Percentiles rank a stretch among this genome's conserved stretches.
Evolutionary conservation across 2,797 vertebrate genomes (phyloP).

Genomic region (Heteromormyrus szaboi): DNA sequence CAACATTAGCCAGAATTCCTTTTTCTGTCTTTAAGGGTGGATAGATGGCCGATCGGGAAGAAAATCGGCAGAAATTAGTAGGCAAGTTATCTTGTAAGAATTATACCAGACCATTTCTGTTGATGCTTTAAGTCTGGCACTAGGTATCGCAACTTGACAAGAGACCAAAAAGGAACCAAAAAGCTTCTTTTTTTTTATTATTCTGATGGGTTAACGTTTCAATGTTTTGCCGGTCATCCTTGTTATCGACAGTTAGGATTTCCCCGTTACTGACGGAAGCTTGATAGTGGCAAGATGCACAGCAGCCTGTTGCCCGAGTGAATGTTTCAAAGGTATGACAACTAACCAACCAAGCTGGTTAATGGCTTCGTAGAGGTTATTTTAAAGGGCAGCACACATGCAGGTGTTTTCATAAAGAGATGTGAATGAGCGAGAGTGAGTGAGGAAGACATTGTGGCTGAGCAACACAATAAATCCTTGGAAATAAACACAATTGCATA

Average conservation of each 20-base stretch:
- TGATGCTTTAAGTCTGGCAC: constrained; percentile 5
- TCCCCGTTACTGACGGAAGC: neutral
- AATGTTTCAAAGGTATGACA: neutral
- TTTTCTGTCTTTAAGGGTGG: constrained; percentile 36
- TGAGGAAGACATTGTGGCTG: neutral
- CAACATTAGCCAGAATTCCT: constrained; percentile 39
- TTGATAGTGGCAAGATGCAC: neutral
- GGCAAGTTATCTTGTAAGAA: neutral
- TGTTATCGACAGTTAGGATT: neutral
- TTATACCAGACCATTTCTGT: neutral
- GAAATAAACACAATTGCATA: neutral
- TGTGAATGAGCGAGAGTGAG: neutral
- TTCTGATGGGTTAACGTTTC: neutral
- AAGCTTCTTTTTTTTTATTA: neutral
- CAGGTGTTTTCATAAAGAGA: constrained; percentile 3
- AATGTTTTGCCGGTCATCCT: neutral
- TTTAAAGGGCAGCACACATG: neutral
- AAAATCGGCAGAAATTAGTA: neutral
- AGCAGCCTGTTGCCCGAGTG: neutral
- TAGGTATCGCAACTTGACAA: neutral
- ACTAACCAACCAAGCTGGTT: neutral
- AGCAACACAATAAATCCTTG: constrained; percentile 13
- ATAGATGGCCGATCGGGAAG: constrained; percentile 47
- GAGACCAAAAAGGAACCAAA: neutral
- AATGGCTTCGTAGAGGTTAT: neutral